phyloP scores from a whole-genome alignment of 2,888 invertebrate species.

The Eilema caniola region DNA sequence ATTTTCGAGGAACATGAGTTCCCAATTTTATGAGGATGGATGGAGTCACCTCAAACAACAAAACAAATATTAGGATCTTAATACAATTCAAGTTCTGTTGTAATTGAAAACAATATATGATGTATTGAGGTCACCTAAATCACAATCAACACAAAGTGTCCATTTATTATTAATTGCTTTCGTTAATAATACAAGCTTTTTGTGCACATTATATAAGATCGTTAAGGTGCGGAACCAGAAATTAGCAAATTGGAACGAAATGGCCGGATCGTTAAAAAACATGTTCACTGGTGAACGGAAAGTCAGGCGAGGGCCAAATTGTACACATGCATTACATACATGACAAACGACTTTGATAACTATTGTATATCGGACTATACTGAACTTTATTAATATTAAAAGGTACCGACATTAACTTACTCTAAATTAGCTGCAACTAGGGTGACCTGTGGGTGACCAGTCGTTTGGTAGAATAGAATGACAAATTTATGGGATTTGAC shows the following conservation, averaged over 20 bases:
- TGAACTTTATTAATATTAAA: too few species aligned
- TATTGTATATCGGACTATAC: background rate
- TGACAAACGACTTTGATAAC: background rate
- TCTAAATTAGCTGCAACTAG: too few species aligned
- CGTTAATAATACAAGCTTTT: slow-evolving; percentile 35
- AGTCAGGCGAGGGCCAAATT: slow-evolving; percentile 28
- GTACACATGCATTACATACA: background rate
- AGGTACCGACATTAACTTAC: too few species aligned
- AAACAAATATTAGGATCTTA: background rate
- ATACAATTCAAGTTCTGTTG: background rate
- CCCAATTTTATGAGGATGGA: background rate
- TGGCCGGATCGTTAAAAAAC: slow-evolving; percentile 59
- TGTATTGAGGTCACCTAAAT: slow-evolving; percentile 17
- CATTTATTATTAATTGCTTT: slow-evolving; percentile 19
- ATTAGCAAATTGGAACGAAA: slow-evolving; percentile 74
- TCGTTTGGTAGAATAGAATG: too few species aligned
- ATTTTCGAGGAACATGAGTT: too few species aligned
- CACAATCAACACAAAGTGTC: slow-evolving; percentile 15
- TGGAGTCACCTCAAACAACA: background rate
- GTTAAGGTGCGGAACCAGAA: slow-evolving; percentile 62
- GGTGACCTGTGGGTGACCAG: too few species aligned
- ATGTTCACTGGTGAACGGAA: slow-evolving; percentile 39
- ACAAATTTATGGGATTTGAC: too few species aligned
- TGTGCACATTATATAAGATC: slow-evolving; percentile 56
- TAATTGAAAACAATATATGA: background rate